phyloP scores from a whole-genome alignment of 1,140 invertebrate genomes.

The Hormaphis cornu region DNA sequence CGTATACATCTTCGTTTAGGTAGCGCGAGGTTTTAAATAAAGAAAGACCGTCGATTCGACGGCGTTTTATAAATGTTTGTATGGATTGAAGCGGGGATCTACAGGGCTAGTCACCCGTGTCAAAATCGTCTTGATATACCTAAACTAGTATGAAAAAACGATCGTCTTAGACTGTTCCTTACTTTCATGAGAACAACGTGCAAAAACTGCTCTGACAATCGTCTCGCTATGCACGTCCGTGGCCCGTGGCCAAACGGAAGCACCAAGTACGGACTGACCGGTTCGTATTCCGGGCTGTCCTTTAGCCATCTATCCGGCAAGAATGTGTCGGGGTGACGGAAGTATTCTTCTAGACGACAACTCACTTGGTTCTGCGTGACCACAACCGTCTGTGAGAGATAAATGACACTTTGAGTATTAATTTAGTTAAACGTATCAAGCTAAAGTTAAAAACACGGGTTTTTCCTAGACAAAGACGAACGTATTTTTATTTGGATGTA shows the following conservation, averaged over 20 bases:
- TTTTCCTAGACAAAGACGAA: too few species aligned
- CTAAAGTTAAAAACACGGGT: too few species aligned
- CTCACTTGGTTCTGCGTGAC: slow-evolving; percentile 80
- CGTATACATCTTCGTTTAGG: too few species aligned
- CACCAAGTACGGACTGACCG: slow-evolving; percentile 63
- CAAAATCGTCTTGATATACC: background rate
- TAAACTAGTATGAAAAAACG: background rate
- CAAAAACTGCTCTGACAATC: slow-evolving; percentile 82
- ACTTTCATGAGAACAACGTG: slow-evolving; percentile 66
- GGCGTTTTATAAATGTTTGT: too few species aligned
- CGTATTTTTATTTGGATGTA: too few species aligned
- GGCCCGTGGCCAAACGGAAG: slow-evolving; percentile 84
- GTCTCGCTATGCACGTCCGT: slow-evolving; percentile 73
- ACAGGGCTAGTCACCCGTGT: background rate
- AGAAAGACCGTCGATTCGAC: too few species aligned
- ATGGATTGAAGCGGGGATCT: too few species aligned
- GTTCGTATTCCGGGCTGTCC: slow-evolving; percentile 44
- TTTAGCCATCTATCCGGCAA: slow-evolving; percentile 69
- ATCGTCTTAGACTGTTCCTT: too few species aligned
- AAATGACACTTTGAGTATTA: background rate
- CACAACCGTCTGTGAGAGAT: slow-evolving; percentile 59
- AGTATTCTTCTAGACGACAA: slow-evolving; percentile 58
- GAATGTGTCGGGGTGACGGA: slow-evolving; percentile 57
- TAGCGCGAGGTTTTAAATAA: too few species aligned
- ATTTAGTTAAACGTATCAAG: too few species aligned